Evolutionary conservation across 2,113 vertebrate species (phyloP), one percentile per base, ranked within the genome.

Genomic region (Ophthalmolycus amberensis): DNA sequence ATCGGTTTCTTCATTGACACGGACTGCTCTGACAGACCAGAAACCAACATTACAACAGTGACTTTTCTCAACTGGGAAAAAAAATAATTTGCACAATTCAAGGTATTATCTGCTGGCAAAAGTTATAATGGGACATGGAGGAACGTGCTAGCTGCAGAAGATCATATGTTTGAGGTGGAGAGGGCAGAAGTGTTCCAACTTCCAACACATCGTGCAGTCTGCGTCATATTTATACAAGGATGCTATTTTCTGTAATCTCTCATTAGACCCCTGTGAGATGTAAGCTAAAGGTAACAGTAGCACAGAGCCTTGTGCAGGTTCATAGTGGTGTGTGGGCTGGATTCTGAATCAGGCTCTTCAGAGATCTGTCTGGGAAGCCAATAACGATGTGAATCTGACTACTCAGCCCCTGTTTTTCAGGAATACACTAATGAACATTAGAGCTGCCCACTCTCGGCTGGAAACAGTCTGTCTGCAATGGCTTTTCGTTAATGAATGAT

Each of bases 301-400:
- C 63, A 59, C 34, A 56, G 48, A 70, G 60, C 22, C 27, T 32
- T 18, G 12, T 34, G n/a, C 32, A 75, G 66, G 44, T 81, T 86
- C 50, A 59, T 25, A 25, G 72, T 4, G 15, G 10, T 58, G 75
- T 82, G 89, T 87, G 73, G 89, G 88, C 66, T 32, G 75, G 7
- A 76, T 34, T 10, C 38, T 58, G 67, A 72, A 15, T 59, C 32
- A 67, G 52, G 56, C 64, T 72, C 84, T 25, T 72, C 50, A 32
- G 80, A 87, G 85, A 82, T 42, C 69, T 0, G 52, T 73, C 72
- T 70, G 79, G 20, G 71, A 73, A 88, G 62, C 70, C 80, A 68
- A 72, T 83, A 64, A 81, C 50, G 25, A 84, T 52, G 38, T 52
- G 71, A 87, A 82, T 77, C 11, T 82, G 77, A 88, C 85, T 71